Evolutionary conservation across 2,888 invertebrate species (phyloP).

Genomic region (Serripes groenlandicus): DNA sequence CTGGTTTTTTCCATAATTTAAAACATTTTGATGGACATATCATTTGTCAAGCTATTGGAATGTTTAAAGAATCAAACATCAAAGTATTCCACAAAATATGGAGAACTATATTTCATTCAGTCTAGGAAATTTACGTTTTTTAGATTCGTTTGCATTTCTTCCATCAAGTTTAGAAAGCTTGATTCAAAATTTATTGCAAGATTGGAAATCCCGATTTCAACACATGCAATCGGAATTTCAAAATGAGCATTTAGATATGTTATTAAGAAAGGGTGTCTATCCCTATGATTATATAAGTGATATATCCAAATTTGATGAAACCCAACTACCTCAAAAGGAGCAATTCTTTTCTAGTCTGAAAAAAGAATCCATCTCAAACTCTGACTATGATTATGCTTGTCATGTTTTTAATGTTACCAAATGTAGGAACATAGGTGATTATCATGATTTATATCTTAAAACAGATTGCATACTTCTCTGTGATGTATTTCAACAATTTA

Average conservation of each 20-base stretch:
- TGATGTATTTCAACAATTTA: slow-evolving; percentile 46
- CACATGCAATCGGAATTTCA: slow-evolving; percentile 32
- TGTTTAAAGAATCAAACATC: slow-evolving; percentile 32
- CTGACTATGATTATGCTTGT: slow-evolving; percentile 49
- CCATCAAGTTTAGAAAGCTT: slow-evolving; percentile 29
- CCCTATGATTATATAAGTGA: slow-evolving; percentile 81
- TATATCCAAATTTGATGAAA: slow-evolving; percentile 28
- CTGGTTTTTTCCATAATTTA: slow-evolving; percentile 43
- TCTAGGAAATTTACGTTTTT: slow-evolving; percentile 43
- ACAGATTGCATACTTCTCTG: slow-evolving; percentile 35
- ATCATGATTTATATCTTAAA: slow-evolving; percentile 46
- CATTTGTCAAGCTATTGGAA: slow-evolving; percentile 8
- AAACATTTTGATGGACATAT: slow-evolving; percentile 41
- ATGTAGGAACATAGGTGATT: slow-evolving; percentile 25
- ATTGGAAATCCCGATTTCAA: slow-evolving; percentile 38
- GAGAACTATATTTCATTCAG: slow-evolving; percentile 51
- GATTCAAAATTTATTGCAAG: slow-evolving; percentile 32
- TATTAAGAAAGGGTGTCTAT: slow-evolving; percentile 79
- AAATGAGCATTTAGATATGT: slow-evolving; percentile 9
- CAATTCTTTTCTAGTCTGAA: slow-evolving; percentile 65
- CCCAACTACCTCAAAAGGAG: slow-evolving; percentile 22
- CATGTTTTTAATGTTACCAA: slow-evolving; percentile 32
- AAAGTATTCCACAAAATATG: slow-evolving; percentile 39
- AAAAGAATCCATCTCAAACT: slow-evolving; percentile 34
- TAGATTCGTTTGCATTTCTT: slow-evolving; percentile 55